These are phyloP conservation scores for Apostichopus parvimensis DNA, from an alignment of 35 echinoderm and acorn worm species.

Conservation along the genomic window DNA sequence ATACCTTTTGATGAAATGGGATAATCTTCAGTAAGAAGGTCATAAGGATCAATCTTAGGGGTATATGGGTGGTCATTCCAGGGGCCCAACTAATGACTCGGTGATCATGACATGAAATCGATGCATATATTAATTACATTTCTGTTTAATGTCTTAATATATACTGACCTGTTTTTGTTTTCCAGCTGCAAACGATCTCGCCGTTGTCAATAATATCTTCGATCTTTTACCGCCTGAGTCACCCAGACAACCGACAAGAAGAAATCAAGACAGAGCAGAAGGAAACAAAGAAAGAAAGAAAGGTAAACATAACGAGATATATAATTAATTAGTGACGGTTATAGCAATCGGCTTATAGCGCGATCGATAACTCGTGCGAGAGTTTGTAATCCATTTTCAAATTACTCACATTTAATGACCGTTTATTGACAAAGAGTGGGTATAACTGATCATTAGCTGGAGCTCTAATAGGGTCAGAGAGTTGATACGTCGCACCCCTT, in stretches of 20 bases:
- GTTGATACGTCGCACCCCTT: not conserved
- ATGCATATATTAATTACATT: constrained; percentile 28
- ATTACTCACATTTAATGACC: constrained; percentile 45
- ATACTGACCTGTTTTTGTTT: constrained; percentile 34
- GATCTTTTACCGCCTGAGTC: constrained; percentile 18
- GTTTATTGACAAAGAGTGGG: constrained; percentile 12
- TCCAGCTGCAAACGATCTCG: not conserved
- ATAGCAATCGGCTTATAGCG: not conserved
- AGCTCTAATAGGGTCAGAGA: not conserved
- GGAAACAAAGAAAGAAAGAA: too few species aligned
- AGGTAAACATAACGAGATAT: not conserved
- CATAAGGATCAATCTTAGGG: not conserved
- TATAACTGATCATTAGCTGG: constrained; percentile 47
- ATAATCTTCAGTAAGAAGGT: constrained; percentile 11
- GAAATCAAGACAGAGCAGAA: not conserved
- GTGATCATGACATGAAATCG: constrained; percentile 1
- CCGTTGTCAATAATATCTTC: constrained; percentile 4
- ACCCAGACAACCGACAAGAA: not conserved
- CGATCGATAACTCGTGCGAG: constrained; percentile 31
- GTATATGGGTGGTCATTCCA: constrained; percentile 1
- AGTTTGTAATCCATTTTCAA: not conserved
- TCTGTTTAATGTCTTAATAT: not conserved
- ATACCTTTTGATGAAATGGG: not conserved
- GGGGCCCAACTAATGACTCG: constrained; percentile 12
- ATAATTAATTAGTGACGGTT: constrained; percentile 43